Conservation (phyloP, 64 coral and sea anemone genomes). For the Astreopora myriophthalma region DNA sequence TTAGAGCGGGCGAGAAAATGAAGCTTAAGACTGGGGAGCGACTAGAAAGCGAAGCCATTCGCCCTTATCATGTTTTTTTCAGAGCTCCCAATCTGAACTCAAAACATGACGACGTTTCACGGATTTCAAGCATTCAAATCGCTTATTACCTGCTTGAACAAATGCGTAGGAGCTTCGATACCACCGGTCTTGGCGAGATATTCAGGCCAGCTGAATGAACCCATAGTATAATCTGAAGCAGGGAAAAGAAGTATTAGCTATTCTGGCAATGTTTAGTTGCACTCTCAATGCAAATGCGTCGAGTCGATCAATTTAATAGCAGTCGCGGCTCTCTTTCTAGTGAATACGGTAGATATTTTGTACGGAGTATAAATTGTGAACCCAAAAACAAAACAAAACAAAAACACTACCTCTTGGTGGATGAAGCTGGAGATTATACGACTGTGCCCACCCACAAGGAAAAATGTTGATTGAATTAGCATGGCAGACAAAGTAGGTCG, state of each 20-base stretch:
- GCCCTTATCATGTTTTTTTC: background rate
- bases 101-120: background rate
- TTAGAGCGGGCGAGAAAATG: too few species aligned
- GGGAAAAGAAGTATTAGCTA: background rate
- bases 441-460: slow-evolving; percentile 93
- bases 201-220: slow-evolving; percentile 87
- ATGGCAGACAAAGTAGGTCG: slow-evolving; percentile 97
- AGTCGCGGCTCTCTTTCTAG: too few species aligned
- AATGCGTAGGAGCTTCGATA: slow-evolving; percentile 74
- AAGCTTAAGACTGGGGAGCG: too few species aligned
- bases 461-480: slow-evolving; percentile 95
- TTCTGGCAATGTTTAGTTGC: too few species aligned
- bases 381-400: background rate
- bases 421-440: slow-evolving; percentile 76
- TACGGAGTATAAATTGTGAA: slow-evolving; percentile 27
- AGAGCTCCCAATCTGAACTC: background rate
- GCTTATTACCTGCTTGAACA: slow-evolving; percentile 78
- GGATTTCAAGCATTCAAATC: background rate
- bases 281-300: too few species aligned
- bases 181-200: slow-evolving; percentile 94
- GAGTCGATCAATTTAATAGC: too few species aligned
- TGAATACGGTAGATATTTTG: too few species aligned
- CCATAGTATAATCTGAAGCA: slow-evolving; percentile 71
- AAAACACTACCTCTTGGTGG: slow-evolving; percentile 94
- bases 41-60: background rate